Percentiles rank a stretch among this genome's conserved stretches.
Conservation (phyloP, 1,140 invertebrate species). For the Cyclargus thomasi region DNA sequence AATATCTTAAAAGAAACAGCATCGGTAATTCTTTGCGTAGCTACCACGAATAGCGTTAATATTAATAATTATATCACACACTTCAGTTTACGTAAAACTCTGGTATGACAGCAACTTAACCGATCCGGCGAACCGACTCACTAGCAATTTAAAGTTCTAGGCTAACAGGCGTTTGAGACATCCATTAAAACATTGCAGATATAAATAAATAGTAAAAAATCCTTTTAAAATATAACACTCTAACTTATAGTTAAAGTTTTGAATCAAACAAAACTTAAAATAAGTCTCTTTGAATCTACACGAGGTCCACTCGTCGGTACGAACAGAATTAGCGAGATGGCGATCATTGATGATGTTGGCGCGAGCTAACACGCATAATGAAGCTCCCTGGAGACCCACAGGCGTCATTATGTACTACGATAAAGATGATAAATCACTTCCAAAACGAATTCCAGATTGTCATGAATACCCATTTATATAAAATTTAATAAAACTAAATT, state of each 20-base stretch:
- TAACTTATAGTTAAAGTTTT: conserved; percentile 76
- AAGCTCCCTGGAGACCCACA: conserved; percentile 36
- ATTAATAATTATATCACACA: conserved; percentile 64
- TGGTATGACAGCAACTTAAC: conserved; percentile 50
- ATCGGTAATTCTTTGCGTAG: conserved; percentile 53
- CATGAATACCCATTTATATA: conserved; percentile 68
- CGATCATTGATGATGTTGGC: conserved; percentile 61
- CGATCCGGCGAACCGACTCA: conserved; percentile 42
- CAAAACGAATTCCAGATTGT: conserved; percentile 49
- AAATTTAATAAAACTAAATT: conserved; percentile 66
- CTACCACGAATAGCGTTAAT: conserved; percentile 58
- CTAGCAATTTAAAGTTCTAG: conserved; percentile 53
- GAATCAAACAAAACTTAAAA: conserved; percentile 72
- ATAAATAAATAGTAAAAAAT: conserved; percentile 68
- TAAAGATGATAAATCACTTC: conserved; percentile 30
- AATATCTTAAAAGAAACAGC: conserved; percentile 57
- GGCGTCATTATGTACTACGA: conserved; percentile 49
- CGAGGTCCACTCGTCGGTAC: conserved; percentile 31
- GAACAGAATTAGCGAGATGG: neutral
- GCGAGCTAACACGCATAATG: conserved; percentile 66
- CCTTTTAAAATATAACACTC: conserved; percentile 63
- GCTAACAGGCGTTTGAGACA: conserved; percentile 50
- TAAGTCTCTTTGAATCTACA: conserved; percentile 62
- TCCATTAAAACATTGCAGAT: conserved; percentile 51
- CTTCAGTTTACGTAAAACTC: conserved; percentile 59